These are phyloP conservation scores for Nematolebias whitei DNA, from an alignment of 2,113 vertebrate species.

Conservation along the genomic window DNA sequence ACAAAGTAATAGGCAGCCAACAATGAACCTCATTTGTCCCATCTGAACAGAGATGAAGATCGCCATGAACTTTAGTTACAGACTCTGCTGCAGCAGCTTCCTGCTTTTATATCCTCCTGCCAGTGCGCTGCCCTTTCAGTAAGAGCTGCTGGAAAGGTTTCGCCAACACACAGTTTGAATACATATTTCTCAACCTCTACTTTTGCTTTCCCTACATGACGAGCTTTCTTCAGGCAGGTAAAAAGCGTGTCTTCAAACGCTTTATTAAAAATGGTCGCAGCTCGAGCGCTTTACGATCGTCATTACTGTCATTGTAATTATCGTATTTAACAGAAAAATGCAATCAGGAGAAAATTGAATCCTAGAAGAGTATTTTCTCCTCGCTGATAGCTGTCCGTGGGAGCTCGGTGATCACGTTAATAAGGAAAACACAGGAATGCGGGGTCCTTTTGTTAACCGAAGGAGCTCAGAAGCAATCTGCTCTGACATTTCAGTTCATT, in stretches of 20 bases:
- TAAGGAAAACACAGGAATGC: slow-evolving; percentile 32
- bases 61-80: slow-evolving; percentile 59
- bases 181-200: slow-evolving; percentile 44
- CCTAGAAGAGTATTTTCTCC: slow-evolving; percentile 22
- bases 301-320: slow-evolving; percentile 36
- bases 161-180: slow-evolving; percentile 52
- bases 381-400: slow-evolving; percentile 19
- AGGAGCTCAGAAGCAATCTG: slow-evolving; percentile 51
- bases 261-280: slow-evolving; percentile 22
- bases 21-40: slow-evolving; percentile 44
- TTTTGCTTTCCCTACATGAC: slow-evolving; percentile 36
- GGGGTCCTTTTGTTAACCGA: slow-evolving; percentile 43
- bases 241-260: slow-evolving; percentile 26
- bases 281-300: slow-evolving; percentile 36
- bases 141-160: slow-evolving; percentile 58
- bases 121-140: slow-evolving; percentile 60
- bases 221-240: slow-evolving; percentile 14
- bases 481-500: slow-evolving; percentile 63
- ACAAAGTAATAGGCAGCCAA: slow-evolving; percentile 33
- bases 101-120: slow-evolving; percentile 48
- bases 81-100: slow-evolving; percentile 30
- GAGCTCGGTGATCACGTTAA: slow-evolving; percentile 28
- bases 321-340: slow-evolving; percentile 25
- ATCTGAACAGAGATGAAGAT: slow-evolving; percentile 58
- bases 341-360: slow-evolving; percentile 27